These are phyloP conservation scores for Muraenolepis orangiensis DNA, from an alignment of 2,797 vertebrate species.

Conservation along the genomic window DNA sequence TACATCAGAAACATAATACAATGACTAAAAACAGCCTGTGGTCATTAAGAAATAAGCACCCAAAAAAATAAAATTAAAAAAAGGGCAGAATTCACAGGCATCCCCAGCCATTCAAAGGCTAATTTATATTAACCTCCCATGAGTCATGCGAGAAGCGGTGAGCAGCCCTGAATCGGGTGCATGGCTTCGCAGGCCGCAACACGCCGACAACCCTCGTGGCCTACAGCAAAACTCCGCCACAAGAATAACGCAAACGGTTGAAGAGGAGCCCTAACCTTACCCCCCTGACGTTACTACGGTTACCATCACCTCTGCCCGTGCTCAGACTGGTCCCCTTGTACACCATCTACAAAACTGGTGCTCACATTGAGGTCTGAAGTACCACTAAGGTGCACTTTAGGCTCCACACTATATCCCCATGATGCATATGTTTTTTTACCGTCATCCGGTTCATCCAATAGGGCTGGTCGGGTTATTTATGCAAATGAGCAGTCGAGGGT, in stretches of 20 bases:
- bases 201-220: conserved; percentile 36
- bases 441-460: neutral
- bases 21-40: neutral
- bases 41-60: neutral
- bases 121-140: neutral
- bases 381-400: neutral
- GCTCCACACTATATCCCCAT: neutral
- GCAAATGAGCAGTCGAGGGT: neutral
- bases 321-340: neutral
- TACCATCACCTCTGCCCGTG: neutral
- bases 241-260: conserved; percentile 18
- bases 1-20: neutral
- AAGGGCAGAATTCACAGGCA: neutral
- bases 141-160: neutral
- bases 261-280: neutral
- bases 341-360: neutral
- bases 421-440: neutral
- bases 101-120: neutral
- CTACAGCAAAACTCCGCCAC: conserved; percentile 22
- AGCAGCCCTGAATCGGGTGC: conserved; percentile 23
- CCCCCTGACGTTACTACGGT: neutral
- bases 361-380: neutral
- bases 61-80: too few relatives aligned
- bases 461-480: neutral
- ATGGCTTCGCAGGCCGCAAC: conserved; percentile 47